Evolutionary conservation across 2,113 vertebrate species (phyloP), one percentile per base, ranked within the genome.

Genomic region (Pleuronectes platessa): DNA sequence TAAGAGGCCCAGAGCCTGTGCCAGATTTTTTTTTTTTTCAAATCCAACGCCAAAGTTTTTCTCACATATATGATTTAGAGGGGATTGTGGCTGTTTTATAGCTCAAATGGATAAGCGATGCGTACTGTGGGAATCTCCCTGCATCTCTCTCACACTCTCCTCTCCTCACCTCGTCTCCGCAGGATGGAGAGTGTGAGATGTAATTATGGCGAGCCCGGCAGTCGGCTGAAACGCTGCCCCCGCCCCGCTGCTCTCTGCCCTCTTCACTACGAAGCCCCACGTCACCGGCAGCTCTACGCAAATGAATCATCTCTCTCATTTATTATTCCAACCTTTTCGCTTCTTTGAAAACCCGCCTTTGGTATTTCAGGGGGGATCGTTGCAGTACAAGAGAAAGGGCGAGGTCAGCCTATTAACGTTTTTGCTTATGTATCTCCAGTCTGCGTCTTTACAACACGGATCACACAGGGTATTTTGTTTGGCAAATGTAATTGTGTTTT

Each of bases 181-280:
- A 12, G 37, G 62, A 65, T 69, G 71, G 69, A 82, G 7, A 76
- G 61, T 82, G 61, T 68, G 69, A 62, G 26, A 76, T 65, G 47
- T 76, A 74, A 79, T 86, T 64, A 63, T 56, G 35, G 53, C 9
- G 37, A 56, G 61, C 2, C 2, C 13, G 68, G 15, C 14, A 4
- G 64, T 31, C 17, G 51, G 21, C 60, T 76, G n/a, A 49, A 71
- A 42, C 14, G 2, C 59, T n/a, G 66, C 5, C 47, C 21, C 0
- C 21, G 0, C 2, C 59, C 71, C 68, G 56, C 68, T 73, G 72
- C 72, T 74, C 74, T 59, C 47, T 82, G 83, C 74, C 47, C 76
- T 61, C 73, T 2, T 9, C 17, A 3, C 68, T 10, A 21, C 15
- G 18, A 59, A 58, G 24, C 47, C 17, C 24, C 13, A n/a, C 49